Conservation (phyloP, 2,888 invertebrate genomes). For the Melanostoma scalare region DNA sequence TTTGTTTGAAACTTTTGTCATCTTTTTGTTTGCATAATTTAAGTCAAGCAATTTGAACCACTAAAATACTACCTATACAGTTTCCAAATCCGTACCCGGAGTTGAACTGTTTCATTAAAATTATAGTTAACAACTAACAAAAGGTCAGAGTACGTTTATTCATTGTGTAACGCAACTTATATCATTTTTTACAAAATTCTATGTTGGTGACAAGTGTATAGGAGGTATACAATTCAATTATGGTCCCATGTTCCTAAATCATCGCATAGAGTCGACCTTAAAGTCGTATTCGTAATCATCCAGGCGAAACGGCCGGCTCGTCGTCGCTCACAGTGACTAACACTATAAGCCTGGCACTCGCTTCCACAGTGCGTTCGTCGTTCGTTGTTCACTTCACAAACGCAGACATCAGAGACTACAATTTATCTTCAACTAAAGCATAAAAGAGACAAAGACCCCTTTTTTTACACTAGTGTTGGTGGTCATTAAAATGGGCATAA, state of each 20-base stretch:
- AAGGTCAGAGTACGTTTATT: no score
- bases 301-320: constrained; percentile 30
- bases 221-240: not conserved
- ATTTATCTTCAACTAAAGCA: constrained; percentile 12
- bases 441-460: constrained; percentile 51
- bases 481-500: constrained; percentile 47
- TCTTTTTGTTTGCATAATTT: no score
- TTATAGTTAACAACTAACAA: no score
- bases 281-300: constrained; percentile 39
- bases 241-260: constrained; percentile 18
- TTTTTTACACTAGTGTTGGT: constrained; percentile 31
- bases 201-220: not conserved
- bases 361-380: not conserved
- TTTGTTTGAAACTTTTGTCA: no score
- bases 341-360: constrained; percentile 12
- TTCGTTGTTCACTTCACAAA: not conserved
- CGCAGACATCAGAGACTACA: not conserved
- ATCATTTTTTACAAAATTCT: no score
- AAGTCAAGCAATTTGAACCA: no score
- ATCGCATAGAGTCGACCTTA: constrained; percentile 63
- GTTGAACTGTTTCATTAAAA: no score
- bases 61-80: no score
- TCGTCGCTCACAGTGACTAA: constrained; percentile 53
- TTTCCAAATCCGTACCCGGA: no score
- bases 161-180: no score